A percentile compares a stretch with the other conserved stretches of the same genome.
Conservation (phyloP, 2,113 vertebrate species). For the Echinops telfairi region DNA sequence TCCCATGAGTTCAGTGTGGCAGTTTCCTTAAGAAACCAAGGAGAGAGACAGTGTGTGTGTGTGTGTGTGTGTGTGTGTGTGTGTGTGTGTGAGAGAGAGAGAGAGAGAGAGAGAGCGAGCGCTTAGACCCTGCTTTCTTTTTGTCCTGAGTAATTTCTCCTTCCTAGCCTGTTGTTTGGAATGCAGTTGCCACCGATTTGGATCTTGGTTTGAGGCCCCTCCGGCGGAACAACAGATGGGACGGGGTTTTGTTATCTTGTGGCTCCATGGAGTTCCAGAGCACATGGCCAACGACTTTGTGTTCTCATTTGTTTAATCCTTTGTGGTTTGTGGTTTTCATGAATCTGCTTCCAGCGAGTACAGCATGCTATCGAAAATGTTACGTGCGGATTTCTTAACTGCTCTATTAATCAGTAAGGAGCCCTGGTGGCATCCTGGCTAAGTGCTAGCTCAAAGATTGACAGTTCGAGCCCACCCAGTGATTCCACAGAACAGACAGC, state of each 20-base stretch:
- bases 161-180: neutral
- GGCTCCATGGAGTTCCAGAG: neutral
- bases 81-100: too few species aligned
- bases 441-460: neutral
- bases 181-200: neutral
- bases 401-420: neutral
- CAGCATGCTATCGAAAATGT: neutral
- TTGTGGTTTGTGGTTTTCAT: conserved; percentile 15
- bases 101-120: neutral
- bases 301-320: neutral
- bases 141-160: neutral
- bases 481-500: neutral
- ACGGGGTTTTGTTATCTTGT: neutral
- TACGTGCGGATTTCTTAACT: neutral
- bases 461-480: neutral
- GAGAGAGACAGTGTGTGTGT: too few species aligned
- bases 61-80: too few species aligned
- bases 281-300: neutral
- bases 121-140: neutral
- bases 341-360: neutral
- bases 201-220: neutral
- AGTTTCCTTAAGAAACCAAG: conserved; percentile 39
- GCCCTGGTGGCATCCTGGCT: neutral
- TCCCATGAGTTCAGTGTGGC: neutral
- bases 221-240: neutral